Percentiles rank a stretch among this genome's conserved stretches.
Conservation (phyloP, 2,113 vertebrate genomes). For the Rostratula benghalensis region DNA sequence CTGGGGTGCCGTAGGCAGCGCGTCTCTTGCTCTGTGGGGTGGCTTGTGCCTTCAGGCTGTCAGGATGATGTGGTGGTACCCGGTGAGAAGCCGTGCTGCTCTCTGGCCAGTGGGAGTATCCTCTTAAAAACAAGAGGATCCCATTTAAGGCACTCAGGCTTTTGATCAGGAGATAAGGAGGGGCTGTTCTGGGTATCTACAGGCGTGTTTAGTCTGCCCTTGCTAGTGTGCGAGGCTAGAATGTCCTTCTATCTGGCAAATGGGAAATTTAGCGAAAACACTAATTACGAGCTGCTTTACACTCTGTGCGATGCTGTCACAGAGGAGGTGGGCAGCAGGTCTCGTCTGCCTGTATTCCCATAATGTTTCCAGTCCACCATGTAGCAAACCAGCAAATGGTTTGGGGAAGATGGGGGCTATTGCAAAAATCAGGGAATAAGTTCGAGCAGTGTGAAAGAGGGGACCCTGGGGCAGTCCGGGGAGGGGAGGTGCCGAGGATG, state of each 20-base stretch:
- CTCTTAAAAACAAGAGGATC: not conserved
- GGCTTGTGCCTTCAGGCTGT: not conserved
- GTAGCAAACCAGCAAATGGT: not conserved
- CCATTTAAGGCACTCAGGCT: not conserved
- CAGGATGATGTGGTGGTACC: not conserved
- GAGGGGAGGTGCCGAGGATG: not conserved
- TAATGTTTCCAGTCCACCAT: not conserved
- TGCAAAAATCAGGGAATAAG: not conserved
- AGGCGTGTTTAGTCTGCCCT: not conserved
- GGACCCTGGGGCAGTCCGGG: not conserved
- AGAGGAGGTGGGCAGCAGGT: not conserved
- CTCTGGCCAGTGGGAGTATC: not conserved
- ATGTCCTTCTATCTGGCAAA: not conserved
- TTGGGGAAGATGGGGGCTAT: not conserved
- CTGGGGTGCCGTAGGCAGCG: rapidly evolving
- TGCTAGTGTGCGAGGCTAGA: not conserved
- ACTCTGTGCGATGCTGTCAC: not conserved
- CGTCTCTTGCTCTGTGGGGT: not conserved
- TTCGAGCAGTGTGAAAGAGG: not conserved
- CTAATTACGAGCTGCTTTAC: not conserved
- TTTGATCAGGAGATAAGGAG: not conserved
- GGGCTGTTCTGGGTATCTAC: not conserved
- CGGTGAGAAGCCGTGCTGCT: not conserved
- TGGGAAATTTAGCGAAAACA: not conserved
- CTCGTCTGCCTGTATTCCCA: not conserved